Evolutionary conservation across 2,113 vertebrate species (phyloP), one percentile per base, ranked within the genome.

Genomic region (Pangasianodon gigas): DNA sequence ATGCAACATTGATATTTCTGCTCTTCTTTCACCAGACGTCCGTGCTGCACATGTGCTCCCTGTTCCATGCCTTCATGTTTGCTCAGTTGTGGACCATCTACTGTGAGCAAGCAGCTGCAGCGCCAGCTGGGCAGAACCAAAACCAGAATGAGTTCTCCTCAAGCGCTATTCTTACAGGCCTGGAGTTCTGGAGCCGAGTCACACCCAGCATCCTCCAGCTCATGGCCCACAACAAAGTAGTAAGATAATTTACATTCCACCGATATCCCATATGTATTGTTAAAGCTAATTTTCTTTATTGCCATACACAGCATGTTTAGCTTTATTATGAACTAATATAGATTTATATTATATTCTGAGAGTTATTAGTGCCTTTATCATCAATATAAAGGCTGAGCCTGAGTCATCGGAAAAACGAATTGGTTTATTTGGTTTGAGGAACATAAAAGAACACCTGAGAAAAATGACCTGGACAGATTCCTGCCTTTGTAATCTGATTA

Each of bases 141-240:
- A 99, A 97, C 94, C 98, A 98, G 95, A 99, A 97, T 0, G 98
- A 99, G 89, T 98, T 98, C 93, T 98, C 97, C 83, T 99, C 98
- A 93, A 96, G 97, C 0, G 98, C 98, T 18, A 97, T 99, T 87
- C 97, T 99, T 71, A 99, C 98, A 0, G 98, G 98, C 8, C 94
- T 99, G 69, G 98, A 99, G 93, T 99, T 99, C 93, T 99, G 98
- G 98, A 99, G 98, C 94, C 93, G 98, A 24, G 98, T 99, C 90
- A 99, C 98, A 0, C 98, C 98, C 8, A 99, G 98, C 95, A 99
- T 99, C 94, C 96, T 99, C 24, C 98, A 99, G 94, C 97, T 99
- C 54, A 99, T 99, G 98, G 98, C 98, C 58, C 98, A 99, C 92
- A 99, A 99, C 94, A 99, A 98, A 97, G 97, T 99, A 96, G 98